Evolutionary conservation across 2,113 vertebrate species (phyloP).

Genomic region (Podarcis cretensis): DNA sequence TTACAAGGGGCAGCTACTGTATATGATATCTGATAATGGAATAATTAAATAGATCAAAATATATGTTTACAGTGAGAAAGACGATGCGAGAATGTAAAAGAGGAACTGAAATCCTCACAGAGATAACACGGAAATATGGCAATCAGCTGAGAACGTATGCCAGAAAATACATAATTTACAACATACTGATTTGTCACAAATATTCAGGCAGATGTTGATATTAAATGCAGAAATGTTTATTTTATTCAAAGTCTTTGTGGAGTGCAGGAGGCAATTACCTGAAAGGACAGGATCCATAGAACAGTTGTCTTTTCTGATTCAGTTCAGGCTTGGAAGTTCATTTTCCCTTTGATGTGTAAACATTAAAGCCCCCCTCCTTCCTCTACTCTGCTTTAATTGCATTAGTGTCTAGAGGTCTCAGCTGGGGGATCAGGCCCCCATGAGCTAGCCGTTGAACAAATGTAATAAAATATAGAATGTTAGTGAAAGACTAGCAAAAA

Average conservation of each 20-base stretch:
- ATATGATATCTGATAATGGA: slow-evolving; percentile 64
- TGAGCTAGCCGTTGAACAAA: slow-evolving; percentile 16
- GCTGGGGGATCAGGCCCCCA: slow-evolving; percentile 24
- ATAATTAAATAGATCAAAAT: slow-evolving; percentile 65
- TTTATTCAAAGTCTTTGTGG: slow-evolving; percentile 33
- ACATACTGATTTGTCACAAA: slow-evolving; percentile 62
- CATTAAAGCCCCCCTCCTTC: background rate
- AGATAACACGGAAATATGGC: slow-evolving; percentile 67
- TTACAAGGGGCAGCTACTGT: slow-evolving; percentile 58
- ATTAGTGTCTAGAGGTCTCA: slow-evolving; percentile 16
- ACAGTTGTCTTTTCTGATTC: slow-evolving; percentile 41
- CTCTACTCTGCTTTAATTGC: background rate
- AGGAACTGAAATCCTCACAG: slow-evolving; percentile 60
- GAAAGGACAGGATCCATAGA: slow-evolving; percentile 23
- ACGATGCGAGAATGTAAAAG: slow-evolving; percentile 70
- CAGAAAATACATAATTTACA: slow-evolving; percentile 62
- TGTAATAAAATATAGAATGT: background rate
- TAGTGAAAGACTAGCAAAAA: background rate
- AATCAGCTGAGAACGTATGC: slow-evolving; percentile 44
- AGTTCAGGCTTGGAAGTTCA: slow-evolving; percentile 1
- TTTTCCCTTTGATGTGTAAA: slow-evolving; percentile 21
- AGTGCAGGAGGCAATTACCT: slow-evolving; percentile 43
- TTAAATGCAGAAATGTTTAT: slow-evolving; percentile 50
- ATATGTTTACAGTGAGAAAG: slow-evolving; percentile 68
- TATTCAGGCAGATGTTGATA: slow-evolving; percentile 53